Base-by-base conservation (phyloP, 1,140 invertebrate genomes). In the Bombus cullumanus region DNA sequence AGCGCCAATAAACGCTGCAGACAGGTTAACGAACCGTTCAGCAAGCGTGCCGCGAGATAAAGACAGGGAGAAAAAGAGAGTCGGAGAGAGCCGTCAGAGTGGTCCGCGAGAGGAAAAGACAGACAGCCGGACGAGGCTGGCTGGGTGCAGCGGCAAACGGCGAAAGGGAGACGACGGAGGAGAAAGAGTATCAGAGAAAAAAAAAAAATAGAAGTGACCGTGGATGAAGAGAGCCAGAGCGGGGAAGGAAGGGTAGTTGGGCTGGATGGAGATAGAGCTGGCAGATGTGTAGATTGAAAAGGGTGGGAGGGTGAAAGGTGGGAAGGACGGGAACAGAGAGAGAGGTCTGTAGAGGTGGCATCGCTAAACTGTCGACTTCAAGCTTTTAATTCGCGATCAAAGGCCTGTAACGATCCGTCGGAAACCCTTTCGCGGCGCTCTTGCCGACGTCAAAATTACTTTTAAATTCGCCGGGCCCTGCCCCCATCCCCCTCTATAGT, bases 301-400 rank as follows among this genome's bases (percentile, higher is more conserved):
- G 31, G 68, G n/a, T 34, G 57, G 3, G 5, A 9, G 12, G 74
- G 53, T n/a, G 75, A 72, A 41, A 18, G 37, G 31, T 0, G 53
- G 41, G 31, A 39, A 57, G 62, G 47, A 31, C 39, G 86, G 72
- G 13, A 59, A 62, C 66, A 13, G n/a, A 31, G 62, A 66, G 64
- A 64, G n/a, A 64, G n/a, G n/a, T 64, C 88, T 76, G 85, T 84
- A 87, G 84, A 89, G 88, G 90, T 89, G 90, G 88, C 90, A 91
- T 91, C 86, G 90, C 90, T 91, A 91, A 92, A 93, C 92, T 91
- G 92, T 94, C 91, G 92, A 93, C 93, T 94, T 92, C 86, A 90
- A 92, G 92, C 93, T 94, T 94, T 95, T 94, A 94, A 95, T 95
- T 94, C 92, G 92, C 92, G 93, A 94, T 95, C 94, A 95, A 95